Conservation (phyloP, 1,140 invertebrate genomes). For the Drosophila rufa region DNA sequence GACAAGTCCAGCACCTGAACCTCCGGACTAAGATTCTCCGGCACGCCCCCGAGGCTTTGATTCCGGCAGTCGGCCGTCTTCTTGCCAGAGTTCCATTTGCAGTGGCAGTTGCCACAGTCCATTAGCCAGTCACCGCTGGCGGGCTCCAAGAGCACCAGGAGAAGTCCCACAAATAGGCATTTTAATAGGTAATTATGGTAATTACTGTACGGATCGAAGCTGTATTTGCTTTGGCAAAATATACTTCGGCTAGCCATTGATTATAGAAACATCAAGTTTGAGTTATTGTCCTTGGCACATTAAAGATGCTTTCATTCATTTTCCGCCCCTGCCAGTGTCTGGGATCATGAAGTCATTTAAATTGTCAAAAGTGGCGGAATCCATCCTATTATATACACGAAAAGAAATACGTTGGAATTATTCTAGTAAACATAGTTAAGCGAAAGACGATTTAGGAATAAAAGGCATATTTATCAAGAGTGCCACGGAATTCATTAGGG, state of each 20-base stretch:
- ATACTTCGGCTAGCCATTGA: conserved; percentile 10
- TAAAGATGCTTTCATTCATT: too few species aligned
- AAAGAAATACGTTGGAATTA: neutral
- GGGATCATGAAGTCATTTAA: neutral
- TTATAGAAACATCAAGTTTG: neutral
- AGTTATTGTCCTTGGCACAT: conserved; percentile 4
- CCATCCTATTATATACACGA: neutral
- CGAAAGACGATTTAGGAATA: too few species aligned
- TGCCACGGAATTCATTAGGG: too few species aligned
- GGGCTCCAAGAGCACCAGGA: conserved; percentile 3
- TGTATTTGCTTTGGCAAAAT: neutral
- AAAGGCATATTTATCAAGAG: neutral
- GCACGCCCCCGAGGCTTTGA: conserved; percentile 88
- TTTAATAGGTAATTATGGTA: conserved; percentile 12
- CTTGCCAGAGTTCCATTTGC: conserved; percentile 92
- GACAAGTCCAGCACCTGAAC: conserved; percentile 92
- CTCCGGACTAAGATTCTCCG: conserved; percentile 89
- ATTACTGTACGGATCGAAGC: neutral
- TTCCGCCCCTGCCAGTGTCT: neutral
- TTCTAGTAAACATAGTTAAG: too few species aligned
- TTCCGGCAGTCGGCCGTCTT: conserved; percentile 92
- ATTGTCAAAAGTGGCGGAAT: neutral
- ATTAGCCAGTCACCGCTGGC: conserved; percentile 86
- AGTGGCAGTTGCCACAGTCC: conserved; percentile 88
- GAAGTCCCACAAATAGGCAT: conserved; percentile 2